These are phyloP conservation scores for Brenthis ino DNA, from an alignment of 2,888 invertebrate genomes.

Conservation along the genomic window DNA sequence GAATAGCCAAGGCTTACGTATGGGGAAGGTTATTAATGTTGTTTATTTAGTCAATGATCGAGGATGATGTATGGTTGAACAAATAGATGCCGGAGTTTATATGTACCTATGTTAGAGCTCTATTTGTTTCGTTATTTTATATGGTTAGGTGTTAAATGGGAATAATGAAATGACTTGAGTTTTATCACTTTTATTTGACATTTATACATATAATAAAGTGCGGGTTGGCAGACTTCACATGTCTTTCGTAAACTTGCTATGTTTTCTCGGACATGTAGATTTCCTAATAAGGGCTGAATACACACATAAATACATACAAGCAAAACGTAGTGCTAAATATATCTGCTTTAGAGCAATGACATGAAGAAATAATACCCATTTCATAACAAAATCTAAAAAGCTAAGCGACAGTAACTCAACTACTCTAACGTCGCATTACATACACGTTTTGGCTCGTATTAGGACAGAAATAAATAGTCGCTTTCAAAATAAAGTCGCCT, in stretches of 20 bases:
- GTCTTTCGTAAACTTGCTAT: too few species aligned
- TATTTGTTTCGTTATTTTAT: neutral
- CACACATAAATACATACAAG: neutral
- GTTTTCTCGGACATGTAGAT: too few species aligned
- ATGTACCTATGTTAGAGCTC: neutral
- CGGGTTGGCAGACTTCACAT: too few species aligned
- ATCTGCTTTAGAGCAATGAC: neutral
- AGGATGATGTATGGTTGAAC: conserved; percentile 20
- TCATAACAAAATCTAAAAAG: conserved; percentile 30
- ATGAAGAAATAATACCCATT: conserved; percentile 7
- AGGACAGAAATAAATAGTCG: conserved; percentile 33
- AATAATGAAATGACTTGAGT: too few species aligned
- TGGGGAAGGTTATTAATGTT: conserved; percentile 67
- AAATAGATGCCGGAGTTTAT: neutral
- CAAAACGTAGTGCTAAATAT: neutral
- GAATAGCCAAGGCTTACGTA: conserved; percentile 72
- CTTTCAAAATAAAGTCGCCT: conserved; percentile 39
- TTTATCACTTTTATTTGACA: too few species aligned
- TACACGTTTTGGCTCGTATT: conserved; percentile 38
- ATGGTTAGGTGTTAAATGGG: too few species aligned
- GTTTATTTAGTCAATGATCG: conserved; percentile 56
- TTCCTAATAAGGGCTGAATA: too few species aligned
- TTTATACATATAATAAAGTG: too few species aligned
- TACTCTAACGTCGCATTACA: conserved; percentile 36
- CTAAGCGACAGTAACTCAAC: conserved; percentile 31